phyloP scores from a whole-genome alignment of 2,888 invertebrate genomes.

The Petrolisthes manimaculis region DNA sequence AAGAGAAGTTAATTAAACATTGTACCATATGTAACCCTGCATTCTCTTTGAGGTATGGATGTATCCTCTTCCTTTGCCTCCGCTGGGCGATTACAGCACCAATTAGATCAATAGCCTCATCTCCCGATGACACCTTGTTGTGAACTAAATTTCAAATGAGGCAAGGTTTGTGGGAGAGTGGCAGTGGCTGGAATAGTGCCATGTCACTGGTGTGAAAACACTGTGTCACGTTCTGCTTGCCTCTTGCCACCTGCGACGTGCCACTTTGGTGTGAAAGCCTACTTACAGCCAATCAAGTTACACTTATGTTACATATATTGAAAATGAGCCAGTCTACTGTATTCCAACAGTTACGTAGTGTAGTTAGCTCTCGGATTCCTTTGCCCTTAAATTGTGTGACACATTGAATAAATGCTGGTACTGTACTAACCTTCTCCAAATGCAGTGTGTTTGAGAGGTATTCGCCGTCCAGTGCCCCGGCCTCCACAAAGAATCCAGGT shows the following conservation, averaged over 20 bases:
- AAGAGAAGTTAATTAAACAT: too few species aligned
- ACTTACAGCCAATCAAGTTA: background rate
- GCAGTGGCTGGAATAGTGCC: too few species aligned
- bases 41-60: conserved; percentile 40
- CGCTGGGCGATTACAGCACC: conserved; percentile 27
- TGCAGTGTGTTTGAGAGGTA: conserved; percentile 55
- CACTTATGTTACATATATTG: background rate
- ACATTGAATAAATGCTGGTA: background rate
- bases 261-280: too few species aligned
- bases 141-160: conserved; percentile 7
- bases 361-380: background rate
- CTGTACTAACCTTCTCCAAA: conserved; percentile 36
- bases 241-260: too few species aligned
- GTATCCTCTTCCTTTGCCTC: conserved; percentile 25
- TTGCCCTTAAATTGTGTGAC: background rate
- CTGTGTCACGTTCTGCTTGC: too few species aligned
- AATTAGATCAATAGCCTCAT: conserved; percentile 25
- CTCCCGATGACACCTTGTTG: conserved; percentile 37
- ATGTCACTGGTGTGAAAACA: too few species aligned
- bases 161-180: too few species aligned
- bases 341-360: background rate
- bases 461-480: conserved; percentile 51
- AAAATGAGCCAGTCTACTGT: background rate
- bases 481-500: conserved; percentile 50
- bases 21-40: conserved; percentile 3